Percentiles rank a stretch among this genome's conserved stretches.
Evolutionary conservation across 2,888 invertebrate genomes (phyloP).

Genomic region (Tromatobia lineatoria): DNA sequence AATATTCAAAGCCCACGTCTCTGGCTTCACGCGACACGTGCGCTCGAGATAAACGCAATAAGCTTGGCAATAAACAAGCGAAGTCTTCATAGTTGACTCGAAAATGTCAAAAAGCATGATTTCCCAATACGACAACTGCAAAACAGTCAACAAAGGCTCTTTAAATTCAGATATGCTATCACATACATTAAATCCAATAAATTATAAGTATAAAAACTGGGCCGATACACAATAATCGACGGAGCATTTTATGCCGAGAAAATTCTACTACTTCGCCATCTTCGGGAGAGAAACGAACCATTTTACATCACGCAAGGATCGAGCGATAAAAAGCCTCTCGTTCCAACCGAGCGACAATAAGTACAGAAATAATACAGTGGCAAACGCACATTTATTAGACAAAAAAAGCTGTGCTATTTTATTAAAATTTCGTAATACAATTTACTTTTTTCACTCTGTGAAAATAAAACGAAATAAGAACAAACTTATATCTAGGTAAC

Average conservation of each 20-base stretch:
- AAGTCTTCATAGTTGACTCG: background rate
- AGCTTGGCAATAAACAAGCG: conserved; percentile 20
- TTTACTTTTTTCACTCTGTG: background rate
- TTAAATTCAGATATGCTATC: background rate
- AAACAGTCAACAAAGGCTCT: background rate
- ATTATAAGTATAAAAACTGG: background rate
- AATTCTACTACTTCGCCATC: background rate
- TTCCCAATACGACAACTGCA: background rate
- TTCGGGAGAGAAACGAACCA: background rate
- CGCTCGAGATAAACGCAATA: background rate
- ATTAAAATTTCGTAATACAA: conserved; percentile 29
- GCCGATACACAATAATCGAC: background rate
- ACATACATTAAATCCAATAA: background rate
- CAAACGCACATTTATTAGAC: conserved; percentile 10
- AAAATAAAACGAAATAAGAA: background rate
- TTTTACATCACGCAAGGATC: background rate
- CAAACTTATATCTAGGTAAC: conserved; percentile 11
- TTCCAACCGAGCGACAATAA: conserved; percentile 4
- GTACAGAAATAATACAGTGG: background rate
- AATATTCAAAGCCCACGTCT: background rate
- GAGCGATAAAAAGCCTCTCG: background rate
- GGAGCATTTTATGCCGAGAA: background rate
- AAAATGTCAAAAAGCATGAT: background rate
- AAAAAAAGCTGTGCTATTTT: conserved; percentile 8
- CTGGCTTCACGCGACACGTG: background rate